These are phyloP conservation scores for Tachuris rubrigastra DNA, from an alignment of 2,113 vertebrate genomes.

Conservation along the genomic window DNA sequence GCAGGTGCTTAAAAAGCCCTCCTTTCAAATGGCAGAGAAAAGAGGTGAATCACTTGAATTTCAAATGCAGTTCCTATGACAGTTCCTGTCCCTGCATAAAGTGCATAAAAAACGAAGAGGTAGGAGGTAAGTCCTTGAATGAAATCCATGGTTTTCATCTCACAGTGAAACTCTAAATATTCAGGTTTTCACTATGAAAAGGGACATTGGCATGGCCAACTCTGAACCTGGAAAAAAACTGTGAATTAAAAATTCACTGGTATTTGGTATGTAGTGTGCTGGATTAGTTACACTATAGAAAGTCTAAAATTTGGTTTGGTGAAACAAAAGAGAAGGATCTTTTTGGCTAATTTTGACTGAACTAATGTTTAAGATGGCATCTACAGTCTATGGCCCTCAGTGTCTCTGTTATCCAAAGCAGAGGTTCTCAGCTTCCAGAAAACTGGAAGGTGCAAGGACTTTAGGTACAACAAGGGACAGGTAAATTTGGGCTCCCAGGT, in stretches of 20 bases:
- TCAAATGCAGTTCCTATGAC: background rate
- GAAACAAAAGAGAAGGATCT: background rate
- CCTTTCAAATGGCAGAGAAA: background rate
- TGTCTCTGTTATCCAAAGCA: background rate
- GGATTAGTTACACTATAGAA: background rate
- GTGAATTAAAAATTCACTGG: accelerated
- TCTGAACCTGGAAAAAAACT: background rate
- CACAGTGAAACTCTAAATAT: background rate
- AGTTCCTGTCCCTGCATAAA: constrained; percentile 5
- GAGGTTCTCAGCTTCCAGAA: background rate
- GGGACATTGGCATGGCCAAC: accelerated
- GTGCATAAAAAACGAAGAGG: constrained; percentile 8
- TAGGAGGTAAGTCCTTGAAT: background rate
- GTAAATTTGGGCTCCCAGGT: background rate
- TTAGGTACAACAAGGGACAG: background rate
- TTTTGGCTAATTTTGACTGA: background rate
- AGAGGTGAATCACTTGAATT: background rate
- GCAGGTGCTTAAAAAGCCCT: background rate
- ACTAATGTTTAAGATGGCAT: background rate
- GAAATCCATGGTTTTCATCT: background rate
- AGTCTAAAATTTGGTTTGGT: background rate
- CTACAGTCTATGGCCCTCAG: accelerated
- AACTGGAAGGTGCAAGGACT: background rate
- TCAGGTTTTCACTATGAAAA: background rate
- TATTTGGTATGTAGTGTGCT: background rate